Conservation (phyloP, 2,888 invertebrate genomes). For the Pandemis corylana region DNA sequence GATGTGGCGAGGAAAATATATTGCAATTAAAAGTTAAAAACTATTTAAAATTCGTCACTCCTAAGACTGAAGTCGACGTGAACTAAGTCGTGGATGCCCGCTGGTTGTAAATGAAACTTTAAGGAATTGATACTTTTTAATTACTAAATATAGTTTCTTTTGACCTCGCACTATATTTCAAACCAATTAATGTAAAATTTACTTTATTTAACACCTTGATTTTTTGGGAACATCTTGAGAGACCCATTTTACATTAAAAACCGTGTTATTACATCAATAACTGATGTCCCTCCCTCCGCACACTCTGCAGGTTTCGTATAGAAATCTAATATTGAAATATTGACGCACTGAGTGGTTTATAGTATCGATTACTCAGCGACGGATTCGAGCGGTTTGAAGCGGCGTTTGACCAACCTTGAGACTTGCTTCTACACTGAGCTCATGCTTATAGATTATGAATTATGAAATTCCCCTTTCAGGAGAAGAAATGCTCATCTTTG, state of each 20-base stretch:
- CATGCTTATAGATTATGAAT: slow-evolving; percentile 20
- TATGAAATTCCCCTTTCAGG: slow-evolving; percentile 7
- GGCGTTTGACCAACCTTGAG: slow-evolving; percentile 47
- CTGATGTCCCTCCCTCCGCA: neutral
- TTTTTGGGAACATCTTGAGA: no score
- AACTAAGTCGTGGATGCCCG: no score
- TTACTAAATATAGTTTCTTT: no score
- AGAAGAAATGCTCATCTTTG: neutral
- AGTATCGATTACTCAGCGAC: slow-evolving; percentile 54
- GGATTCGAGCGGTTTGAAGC: slow-evolving; percentile 58
- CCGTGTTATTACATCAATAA: neutral
- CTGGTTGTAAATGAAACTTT: no score
- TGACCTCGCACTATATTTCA: no score
- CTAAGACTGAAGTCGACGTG: no score
- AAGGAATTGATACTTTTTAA: no score
- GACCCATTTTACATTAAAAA: neutral
- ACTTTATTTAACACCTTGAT: no score
- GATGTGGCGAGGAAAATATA: no score
- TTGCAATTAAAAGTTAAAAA: no score
- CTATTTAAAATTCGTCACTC: no score
- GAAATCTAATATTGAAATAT: slow-evolving; percentile 57
- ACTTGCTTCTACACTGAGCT: slow-evolving; percentile 6
- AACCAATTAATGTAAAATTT: no score
- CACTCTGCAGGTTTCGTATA: slow-evolving; percentile 33
- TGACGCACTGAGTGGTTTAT: slow-evolving; percentile 47